Base-by-base conservation (phyloP, 2,888 invertebrate species). In the Drosophila barbarae region DNA sequence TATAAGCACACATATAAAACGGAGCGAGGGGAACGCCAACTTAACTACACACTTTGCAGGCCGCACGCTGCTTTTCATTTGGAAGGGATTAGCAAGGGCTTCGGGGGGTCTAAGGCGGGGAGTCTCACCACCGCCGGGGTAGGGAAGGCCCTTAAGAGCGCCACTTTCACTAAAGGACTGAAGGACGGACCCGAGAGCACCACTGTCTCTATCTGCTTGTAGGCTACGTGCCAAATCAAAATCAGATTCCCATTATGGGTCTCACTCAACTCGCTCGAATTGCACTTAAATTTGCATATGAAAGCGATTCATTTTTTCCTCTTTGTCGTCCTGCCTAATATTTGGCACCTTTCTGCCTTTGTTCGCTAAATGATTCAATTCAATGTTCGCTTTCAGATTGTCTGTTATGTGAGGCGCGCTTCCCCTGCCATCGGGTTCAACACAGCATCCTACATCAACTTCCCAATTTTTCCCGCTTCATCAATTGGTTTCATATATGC, bases 401-500 rank as follows among this genome's bases (percentile, higher is more conserved):
- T 53, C 78, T 81, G 75, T 74, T 71, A 76, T 75, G 61, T 65
- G 72, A 71, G 72, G 71, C 64, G 58, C 54, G 51, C 64, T 41
- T 15, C 21, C 63, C 50, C 15, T 60, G 15, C 38, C 23, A 30
- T 21, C 21, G 18, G 18, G n/a, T 38, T 12, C 8, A 18, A 18
- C 13, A 71, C 75, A 75, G 75, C 78, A 77, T 75, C 76, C 77
- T 69, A 65, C 51, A 55, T 56, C 50, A 52, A 41, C 61, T 50
- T 38, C 32, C 23, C 42, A 36, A 26, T 42, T 36, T 53, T 32
- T 47, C 56, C 56, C 36, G 66, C 41, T 47, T 42, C 35, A 47
- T 46, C 83, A 80, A 85, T 85, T 85, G 84, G 78, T 74, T 76
- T 79, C 77, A 79, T 79, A 69, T 78, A 82, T 82, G 85, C 84